phyloP scores from a whole-genome alignment of 2,888 invertebrate species.

The Dioctria linearis region DNA sequence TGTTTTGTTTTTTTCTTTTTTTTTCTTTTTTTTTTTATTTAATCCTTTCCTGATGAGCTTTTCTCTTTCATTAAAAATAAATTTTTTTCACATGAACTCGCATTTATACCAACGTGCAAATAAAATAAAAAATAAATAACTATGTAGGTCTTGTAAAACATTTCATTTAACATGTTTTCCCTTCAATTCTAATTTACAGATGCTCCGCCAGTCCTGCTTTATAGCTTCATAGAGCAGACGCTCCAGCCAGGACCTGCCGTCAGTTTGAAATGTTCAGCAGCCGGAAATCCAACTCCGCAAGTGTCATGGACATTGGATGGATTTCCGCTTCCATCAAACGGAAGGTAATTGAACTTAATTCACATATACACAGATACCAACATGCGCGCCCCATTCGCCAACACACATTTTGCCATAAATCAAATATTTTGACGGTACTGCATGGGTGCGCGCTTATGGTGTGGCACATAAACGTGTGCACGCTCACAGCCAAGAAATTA shows the following conservation, averaged over 20 bases:
- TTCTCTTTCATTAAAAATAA: too few species aligned
- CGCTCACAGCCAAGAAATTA: conserved; percentile 61
- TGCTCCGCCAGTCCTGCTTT: conserved; percentile 82
- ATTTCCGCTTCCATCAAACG: conserved; percentile 78
- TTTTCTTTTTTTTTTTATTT: too few species aligned
- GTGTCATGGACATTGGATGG: conserved; percentile 85
- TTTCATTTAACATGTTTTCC: conserved; percentile 1
- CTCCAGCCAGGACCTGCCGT: conserved; percentile 84
- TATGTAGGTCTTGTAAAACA: not conserved
- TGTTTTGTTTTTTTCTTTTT: too few species aligned
- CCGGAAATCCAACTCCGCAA: conserved; percentile 85
- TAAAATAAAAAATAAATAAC: too few species aligned
- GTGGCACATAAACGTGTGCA: conserved; percentile 23
- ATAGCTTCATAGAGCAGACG: conserved; percentile 85
- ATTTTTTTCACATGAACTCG: too few species aligned
- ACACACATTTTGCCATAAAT: conserved; percentile 6
- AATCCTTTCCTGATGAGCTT: too few species aligned
- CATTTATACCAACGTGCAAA: too few species aligned
- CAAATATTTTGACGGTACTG: not conserved
- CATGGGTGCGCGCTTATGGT: too few species aligned
- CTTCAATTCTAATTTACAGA: conserved; percentile 72
- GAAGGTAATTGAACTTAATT: conserved; percentile 71
- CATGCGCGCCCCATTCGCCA: conserved; percentile 43
- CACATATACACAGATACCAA: not conserved
- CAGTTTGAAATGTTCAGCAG: conserved; percentile 83